A percentile compares a stretch with the other conserved stretches of the same genome.
Evolutionary conservation across 2,113 vertebrate species (phyloP).

Genomic region (Phalacrocorax carbo): DNA sequence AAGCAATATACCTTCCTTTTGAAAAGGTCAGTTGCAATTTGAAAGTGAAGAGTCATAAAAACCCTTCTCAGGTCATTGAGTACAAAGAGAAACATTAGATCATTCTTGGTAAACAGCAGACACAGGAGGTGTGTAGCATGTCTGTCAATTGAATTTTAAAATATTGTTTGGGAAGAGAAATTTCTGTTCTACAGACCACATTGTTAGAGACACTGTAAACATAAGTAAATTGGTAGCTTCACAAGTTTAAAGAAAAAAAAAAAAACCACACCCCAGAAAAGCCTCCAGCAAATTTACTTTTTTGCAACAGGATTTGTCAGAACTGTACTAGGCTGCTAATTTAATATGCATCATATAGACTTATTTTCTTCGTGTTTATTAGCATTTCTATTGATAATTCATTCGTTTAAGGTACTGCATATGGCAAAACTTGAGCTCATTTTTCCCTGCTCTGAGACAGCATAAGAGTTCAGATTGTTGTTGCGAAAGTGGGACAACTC

Average conservation of each 20-base stretch:
- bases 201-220: not conserved
- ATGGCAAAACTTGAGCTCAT: not conserved
- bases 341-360: not conserved
- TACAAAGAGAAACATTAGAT: not conserved
- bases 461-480: not conserved
- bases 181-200: not conserved
- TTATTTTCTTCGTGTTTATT: not conserved
- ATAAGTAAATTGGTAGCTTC: not conserved
- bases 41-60: not conserved
- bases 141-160: not conserved
- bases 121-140: not conserved
- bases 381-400: not conserved
- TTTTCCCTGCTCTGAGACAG: not conserved
- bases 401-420: not conserved
- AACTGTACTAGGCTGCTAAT: not conserved
- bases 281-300: not conserved
- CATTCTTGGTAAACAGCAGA: not conserved
- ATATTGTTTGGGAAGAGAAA: not conserved
- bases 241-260: not conserved
- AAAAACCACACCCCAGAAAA: not conserved
- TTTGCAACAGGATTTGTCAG: not conserved
- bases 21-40: not conserved
- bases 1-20: not conserved
- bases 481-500: not conserved
- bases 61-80: not conserved